A percentile compares a stretch with the other conserved stretches of the same genome.
Conservation (phyloP, 1,140 invertebrate species). For the Cyclargus thomasi region DNA sequence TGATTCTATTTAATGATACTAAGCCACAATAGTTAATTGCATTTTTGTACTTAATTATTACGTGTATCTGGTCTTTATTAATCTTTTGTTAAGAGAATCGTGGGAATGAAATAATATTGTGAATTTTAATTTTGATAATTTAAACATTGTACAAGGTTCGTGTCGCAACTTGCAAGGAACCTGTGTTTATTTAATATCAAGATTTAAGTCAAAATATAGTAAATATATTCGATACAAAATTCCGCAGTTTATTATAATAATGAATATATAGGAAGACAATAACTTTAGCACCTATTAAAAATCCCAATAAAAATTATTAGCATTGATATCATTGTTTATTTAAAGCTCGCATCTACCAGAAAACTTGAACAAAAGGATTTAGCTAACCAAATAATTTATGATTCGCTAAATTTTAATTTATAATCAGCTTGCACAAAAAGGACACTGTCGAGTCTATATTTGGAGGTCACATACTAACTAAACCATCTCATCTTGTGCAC, state of each 20-base stretch:
- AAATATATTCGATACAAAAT: too few relatives aligned
- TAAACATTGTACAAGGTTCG: neutral
- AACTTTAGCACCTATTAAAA: too few relatives aligned
- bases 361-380: too few relatives aligned
- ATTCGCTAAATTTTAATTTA: neutral
- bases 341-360: too few relatives aligned
- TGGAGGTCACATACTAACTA: neutral
- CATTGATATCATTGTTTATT: too few relatives aligned
- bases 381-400: too few relatives aligned
- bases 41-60: neutral
- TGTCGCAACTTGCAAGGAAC: neutral
- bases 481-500: neutral
- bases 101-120: neutral
- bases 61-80: neutral
- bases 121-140: neutral
- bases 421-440: neutral
- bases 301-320: too few relatives aligned
- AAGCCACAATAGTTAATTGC: neutral
- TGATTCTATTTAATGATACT: neutral
- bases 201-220: neutral
- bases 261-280: too few relatives aligned
- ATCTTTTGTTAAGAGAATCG: neutral
- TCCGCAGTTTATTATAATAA: too few relatives aligned
- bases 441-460: neutral
- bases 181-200: neutral